Evolutionary conservation across 2,888 invertebrate species (phyloP).

Genomic region (Kuschelorhynchus macadamiae): DNA sequence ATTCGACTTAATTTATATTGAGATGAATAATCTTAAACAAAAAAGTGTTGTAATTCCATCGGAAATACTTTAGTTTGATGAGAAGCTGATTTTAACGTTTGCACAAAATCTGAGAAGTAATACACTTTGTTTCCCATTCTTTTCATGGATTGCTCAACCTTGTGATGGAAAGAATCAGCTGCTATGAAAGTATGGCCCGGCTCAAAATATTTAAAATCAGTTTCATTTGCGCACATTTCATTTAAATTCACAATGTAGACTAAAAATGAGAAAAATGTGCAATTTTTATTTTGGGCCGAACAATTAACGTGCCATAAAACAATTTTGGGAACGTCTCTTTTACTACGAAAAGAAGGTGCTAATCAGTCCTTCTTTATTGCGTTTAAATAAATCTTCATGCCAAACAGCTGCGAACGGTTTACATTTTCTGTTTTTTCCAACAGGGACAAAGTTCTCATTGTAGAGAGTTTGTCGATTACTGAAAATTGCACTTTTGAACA

Average conservation of each 20-base stretch:
- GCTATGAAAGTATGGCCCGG: conserved; percentile 11
- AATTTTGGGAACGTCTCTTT: conserved; percentile 43
- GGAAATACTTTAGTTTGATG: conserved; percentile 3
- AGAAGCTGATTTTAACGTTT: conserved; percentile 4
- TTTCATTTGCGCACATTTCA: neutral
- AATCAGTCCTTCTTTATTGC: conserved; percentile 43
- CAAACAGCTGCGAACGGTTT: conserved; percentile 36
- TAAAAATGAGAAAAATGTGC: conserved; percentile 9
- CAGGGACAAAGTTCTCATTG: conserved; percentile 45
- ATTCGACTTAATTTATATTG: conserved; percentile 13
- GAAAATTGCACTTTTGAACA: conserved; percentile 34
- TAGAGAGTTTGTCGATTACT: conserved; percentile 19
- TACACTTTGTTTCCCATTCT: conserved; percentile 9
- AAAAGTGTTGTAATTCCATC: conserved; percentile 9
- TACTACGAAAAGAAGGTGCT: conserved; percentile 45
- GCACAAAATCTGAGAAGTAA: conserved; percentile 9
- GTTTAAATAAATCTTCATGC: conserved; percentile 42
- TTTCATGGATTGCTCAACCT: conserved; percentile 6
- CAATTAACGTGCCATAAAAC: conserved; percentile 52
- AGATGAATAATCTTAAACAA: conserved; percentile 3
- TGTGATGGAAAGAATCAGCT: conserved; percentile 6
- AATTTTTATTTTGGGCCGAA: conserved; percentile 51
- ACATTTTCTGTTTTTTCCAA: conserved; percentile 13
- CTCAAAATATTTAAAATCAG: conserved; percentile 10
- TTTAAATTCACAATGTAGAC: conserved; percentile 8